phyloP scores from a whole-genome alignment of 2,888 invertebrate species.

The Serripes groenlandicus region DNA sequence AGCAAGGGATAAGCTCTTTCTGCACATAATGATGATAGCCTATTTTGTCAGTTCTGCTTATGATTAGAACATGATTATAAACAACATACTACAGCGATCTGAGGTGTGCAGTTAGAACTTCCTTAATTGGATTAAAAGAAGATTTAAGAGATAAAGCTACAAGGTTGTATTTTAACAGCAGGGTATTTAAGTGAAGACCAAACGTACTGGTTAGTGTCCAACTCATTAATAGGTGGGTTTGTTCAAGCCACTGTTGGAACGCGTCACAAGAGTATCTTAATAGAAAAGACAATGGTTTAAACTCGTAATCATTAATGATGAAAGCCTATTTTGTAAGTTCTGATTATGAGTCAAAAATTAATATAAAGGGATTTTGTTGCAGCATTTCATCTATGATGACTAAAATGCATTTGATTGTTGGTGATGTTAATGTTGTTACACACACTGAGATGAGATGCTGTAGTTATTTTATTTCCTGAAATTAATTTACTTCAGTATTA shows the following conservation, averaged over 20 bases:
- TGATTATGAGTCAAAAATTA: no score
- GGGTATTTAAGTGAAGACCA: no score
- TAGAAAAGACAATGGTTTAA: no score
- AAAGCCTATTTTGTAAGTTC: no score
- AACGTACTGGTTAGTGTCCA: not conserved
- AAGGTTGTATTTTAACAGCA: no score
- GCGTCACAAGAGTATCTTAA: not conserved
- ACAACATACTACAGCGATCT: slow-evolving; percentile 40
- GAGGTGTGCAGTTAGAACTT: slow-evolving; percentile 13
- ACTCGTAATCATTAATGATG: no score
- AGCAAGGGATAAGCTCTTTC: no score
- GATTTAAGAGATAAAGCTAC: not conserved
- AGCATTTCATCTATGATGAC: not conserved
- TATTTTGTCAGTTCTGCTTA: no score
- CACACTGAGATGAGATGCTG: not conserved
- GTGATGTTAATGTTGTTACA: not conserved
- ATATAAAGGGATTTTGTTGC: not conserved
- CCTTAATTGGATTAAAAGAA: not conserved
- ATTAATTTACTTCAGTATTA: not conserved
- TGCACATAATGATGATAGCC: no score
- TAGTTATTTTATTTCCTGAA: no score
- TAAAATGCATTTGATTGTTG: slow-evolving; percentile 7
- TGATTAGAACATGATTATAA: slow-evolving; percentile 61
- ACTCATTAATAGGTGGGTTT: not conserved
- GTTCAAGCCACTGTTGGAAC: no score